phyloP scores from a whole-genome alignment of 2,888 invertebrate genomes.

The Suillia variegata region DNA sequence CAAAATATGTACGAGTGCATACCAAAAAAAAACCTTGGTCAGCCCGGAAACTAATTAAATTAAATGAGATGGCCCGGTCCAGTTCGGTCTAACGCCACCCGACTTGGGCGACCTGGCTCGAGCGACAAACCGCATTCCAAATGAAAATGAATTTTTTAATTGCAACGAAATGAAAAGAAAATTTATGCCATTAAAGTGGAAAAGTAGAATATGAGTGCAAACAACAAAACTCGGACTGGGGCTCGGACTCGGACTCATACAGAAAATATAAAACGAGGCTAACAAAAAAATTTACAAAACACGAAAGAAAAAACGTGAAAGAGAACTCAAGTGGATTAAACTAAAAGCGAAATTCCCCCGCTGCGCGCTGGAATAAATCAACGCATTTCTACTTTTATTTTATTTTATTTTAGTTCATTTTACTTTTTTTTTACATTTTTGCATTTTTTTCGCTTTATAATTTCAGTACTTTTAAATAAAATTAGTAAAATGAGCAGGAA shows the following conservation, averaged over 20 bases:
- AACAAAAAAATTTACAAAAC: background rate
- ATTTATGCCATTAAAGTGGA: conserved; percentile 11
- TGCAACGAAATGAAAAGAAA: conserved; percentile 18
- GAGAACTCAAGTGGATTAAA: background rate
- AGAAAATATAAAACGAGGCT: background rate
- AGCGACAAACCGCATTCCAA: conserved; percentile 10
- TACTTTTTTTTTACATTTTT: background rate
- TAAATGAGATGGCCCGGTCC: conserved; percentile 19
- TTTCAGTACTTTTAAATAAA: background rate
- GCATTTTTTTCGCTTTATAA: background rate
- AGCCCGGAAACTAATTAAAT: conserved; percentile 25
- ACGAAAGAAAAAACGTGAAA: too few species aligned
- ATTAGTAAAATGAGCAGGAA: conserved; percentile 2
- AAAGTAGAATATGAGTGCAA: conserved; percentile 4
- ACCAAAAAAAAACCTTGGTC: conserved; percentile 16
- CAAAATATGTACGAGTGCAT: too few species aligned
- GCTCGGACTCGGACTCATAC: too few species aligned
- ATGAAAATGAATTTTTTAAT: conserved; percentile 20
- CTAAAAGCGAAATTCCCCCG: background rate
- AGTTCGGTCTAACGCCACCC: conserved; percentile 14
- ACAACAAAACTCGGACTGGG: background rate
- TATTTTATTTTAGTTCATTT: background rate
- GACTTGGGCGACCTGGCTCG: background rate
- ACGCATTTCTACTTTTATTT: background rate
- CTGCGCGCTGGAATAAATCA: background rate